Base-by-base conservation (phyloP, 2,113 vertebrate genomes). In the Probosciger aterrimus region DNA sequence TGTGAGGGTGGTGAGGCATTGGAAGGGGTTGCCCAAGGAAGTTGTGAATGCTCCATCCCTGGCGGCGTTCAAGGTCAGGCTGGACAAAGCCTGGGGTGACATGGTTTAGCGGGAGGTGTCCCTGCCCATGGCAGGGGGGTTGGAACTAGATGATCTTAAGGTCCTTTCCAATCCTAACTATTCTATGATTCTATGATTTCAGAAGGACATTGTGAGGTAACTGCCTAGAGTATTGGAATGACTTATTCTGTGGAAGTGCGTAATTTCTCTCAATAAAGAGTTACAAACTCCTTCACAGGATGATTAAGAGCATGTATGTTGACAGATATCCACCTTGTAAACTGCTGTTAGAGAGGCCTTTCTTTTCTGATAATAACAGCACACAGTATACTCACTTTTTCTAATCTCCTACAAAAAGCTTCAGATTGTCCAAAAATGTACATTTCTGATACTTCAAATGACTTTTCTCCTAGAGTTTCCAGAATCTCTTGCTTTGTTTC, bases 391-490 rank as follows among this genome's bases (percentile, higher is more conserved):
- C 97, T 98, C 90, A 99, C 99, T 98, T 98, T 98, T 90, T 98
- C 97, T 47, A 99, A 96, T 67, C 98, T 98, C 93, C 98, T 98
- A 91, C 98, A 98, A 96, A 99, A 99, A 59, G 95, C 96, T 91
- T 98, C 98, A 87, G 98, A 98, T 97, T 98, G 98, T 55, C 98
- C 97, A 97, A 98, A 98, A 93, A 99, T 98, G 63, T 98, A 98
- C 93, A 91, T 97, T 96, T 99, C 98, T 17, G 98, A 98, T 55
- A 98, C 96, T 88, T 98, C 98, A 85, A 98, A 98, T 65, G 97
- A 60, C 60, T 94, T 98, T 82, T 98, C 97, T 80, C 97, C 97
- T 57, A 76, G 92, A 50, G 82, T 95, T 75, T 98, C 96, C 74
- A 92, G 92, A 95, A 97, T 97, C 85, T 97, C 96, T 93, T 97